Evolutionary conservation across 1,140 invertebrate genomes (phyloP).

Genomic region (Anadara kagoshimensis): DNA sequence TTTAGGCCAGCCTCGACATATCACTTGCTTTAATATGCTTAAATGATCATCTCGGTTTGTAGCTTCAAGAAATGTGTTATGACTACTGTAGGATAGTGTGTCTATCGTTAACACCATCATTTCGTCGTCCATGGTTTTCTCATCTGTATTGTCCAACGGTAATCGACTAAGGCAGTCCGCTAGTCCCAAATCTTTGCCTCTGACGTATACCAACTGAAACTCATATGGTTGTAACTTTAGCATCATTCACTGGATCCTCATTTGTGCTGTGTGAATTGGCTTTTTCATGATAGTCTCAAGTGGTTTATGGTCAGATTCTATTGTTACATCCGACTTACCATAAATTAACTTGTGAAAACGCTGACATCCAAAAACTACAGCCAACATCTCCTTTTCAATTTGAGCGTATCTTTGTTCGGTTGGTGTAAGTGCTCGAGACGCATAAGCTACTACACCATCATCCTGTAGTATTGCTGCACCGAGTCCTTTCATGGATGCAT

Average conservation of each 20-base stretch:
- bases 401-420: slow-evolving; percentile 69
- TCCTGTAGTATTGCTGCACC: slow-evolving; percentile 72
- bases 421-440: slow-evolving; percentile 62
- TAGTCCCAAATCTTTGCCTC: neutral
- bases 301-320: slow-evolving; percentile 49
- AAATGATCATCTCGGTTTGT: too few relatives aligned
- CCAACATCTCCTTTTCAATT: slow-evolving; percentile 61
- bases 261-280: slow-evolving; percentile 42
- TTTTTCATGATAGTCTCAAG: slow-evolving; percentile 50
- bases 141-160: neutral
- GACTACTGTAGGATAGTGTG: neutral
- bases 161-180: slow-evolving; percentile 15
- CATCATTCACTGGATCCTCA: slow-evolving; percentile 51
- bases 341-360: slow-evolving; percentile 25
- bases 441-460: slow-evolving; percentile 69
- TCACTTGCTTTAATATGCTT: too few relatives aligned
- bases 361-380: slow-evolving; percentile 25
- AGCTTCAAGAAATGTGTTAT: too few relatives aligned
- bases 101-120: neutral
- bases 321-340: slow-evolving; percentile 2
- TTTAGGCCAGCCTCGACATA: slow-evolving; percentile 32
- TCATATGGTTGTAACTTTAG: slow-evolving; percentile 46
- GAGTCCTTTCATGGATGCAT: slow-evolving; percentile 68
- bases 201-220: slow-evolving; percentile 10
- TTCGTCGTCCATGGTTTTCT: neutral